Evolutionary conservation across 2,888 invertebrate genomes (phyloP).

Genomic region (Adelognathus sp.): DNA sequence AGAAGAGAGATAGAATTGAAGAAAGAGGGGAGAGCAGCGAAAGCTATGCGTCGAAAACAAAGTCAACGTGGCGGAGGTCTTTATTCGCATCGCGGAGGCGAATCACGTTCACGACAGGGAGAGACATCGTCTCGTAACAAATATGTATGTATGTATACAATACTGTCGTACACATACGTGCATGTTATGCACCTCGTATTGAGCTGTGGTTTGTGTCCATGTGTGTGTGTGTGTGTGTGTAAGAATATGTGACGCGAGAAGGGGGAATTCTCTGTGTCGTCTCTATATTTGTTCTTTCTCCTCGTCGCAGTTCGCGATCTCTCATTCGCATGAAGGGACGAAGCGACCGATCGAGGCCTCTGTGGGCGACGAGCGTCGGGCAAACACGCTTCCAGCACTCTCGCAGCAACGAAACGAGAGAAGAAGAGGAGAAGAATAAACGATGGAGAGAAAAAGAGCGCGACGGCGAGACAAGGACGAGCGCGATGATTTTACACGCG

Average conservation of each 20-base stretch:
- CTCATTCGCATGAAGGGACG: slow-evolving; percentile 54
- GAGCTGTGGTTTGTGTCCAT: background rate
- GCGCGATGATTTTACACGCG: slow-evolving; percentile 54
- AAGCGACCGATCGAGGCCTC: slow-evolving; percentile 23
- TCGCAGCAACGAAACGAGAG: slow-evolving; percentile 45
- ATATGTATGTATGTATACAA: slow-evolving; percentile 71
- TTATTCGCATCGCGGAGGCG: slow-evolving; percentile 78
- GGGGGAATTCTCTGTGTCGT: too few species aligned
- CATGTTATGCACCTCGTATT: background rate
- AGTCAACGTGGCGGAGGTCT: slow-evolving; percentile 76
- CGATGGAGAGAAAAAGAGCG: background rate
- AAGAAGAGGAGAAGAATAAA: slow-evolving; percentile 7
- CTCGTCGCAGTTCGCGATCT: slow-evolving; percentile 43
- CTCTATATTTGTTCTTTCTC: slow-evolving; percentile 57
- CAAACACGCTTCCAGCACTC: slow-evolving; percentile 50
- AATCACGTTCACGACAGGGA: slow-evolving; percentile 77
- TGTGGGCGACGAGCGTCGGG: slow-evolving; percentile 29
- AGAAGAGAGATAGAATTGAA: background rate
- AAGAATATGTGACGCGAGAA: background rate
- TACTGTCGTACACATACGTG: background rate
- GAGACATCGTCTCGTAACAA: slow-evolving; percentile 78
- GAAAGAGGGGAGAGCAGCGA: slow-evolving; percentile 11
- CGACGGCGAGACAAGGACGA: slow-evolving; percentile 30
- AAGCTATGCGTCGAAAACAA: slow-evolving; percentile 67
- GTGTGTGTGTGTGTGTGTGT: background rate